Conservation (phyloP, 1,140 invertebrate genomes). For the Zaprionus taronus region DNA sequence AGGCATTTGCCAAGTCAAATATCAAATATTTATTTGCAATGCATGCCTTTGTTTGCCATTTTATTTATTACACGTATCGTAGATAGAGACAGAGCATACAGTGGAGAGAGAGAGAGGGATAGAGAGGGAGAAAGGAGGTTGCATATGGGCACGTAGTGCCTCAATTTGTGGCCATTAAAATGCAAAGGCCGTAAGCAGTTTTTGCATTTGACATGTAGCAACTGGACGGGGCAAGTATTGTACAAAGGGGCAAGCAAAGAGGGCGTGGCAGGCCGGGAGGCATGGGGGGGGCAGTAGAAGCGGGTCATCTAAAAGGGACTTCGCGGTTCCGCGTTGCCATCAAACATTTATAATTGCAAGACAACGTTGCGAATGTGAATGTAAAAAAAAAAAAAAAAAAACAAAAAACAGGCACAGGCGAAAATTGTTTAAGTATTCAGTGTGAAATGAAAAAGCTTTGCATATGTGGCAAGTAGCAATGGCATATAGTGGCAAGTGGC, state of each 20-base stretch:
- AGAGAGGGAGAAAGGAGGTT: not conserved
- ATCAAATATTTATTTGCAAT: conserved; percentile 50
- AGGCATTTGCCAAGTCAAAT: conserved; percentile 35
- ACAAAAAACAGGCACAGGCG: conserved; percentile 25
- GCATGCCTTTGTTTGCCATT: conserved; percentile 46
- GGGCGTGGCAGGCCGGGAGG: not conserved
- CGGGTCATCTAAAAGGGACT: not conserved
- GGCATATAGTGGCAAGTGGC: not conserved
- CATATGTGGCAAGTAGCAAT: conserved; percentile 31
- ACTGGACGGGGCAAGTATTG: conserved; percentile 12
- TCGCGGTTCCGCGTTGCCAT: conserved; percentile 33
- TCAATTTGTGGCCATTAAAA: conserved; percentile 80
- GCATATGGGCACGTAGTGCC: conserved; percentile 41
- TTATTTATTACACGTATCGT: conserved; percentile 44
- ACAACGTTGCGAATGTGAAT: conserved; percentile 30
- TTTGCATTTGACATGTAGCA: conserved; percentile 61
- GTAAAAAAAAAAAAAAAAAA: conserved; percentile 21
- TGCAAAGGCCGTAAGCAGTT: conserved; percentile 71
- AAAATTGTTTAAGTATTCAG: conserved; percentile 74
- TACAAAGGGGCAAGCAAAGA: not conserved
- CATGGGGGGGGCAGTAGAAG: not conserved
- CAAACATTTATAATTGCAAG: conserved; percentile 81
- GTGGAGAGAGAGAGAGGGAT: not conserved
- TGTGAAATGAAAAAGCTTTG: conserved; percentile 58
- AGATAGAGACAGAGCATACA: not conserved